Percentiles rank a stretch among this genome's conserved stretches.
Evolutionary conservation across 2,888 invertebrate species (phyloP).

Genomic region (Meloe dianella): DNA sequence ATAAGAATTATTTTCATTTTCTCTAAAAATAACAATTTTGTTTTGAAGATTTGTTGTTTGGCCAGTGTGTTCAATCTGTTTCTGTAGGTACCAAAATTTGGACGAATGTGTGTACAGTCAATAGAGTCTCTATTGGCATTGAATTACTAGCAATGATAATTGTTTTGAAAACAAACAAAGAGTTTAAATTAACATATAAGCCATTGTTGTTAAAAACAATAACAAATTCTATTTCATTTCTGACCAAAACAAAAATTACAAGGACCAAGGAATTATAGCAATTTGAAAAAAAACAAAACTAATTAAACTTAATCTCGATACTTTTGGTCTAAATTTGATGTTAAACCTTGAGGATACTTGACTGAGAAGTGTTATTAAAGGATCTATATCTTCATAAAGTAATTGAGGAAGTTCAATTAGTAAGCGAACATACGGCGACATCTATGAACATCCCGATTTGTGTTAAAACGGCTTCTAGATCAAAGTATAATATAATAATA

Average conservation of each 20-base stretch:
- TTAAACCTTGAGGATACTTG: not conserved
- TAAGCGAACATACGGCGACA: not conserved
- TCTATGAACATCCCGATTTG: not conserved
- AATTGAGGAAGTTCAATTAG: constrained; percentile 10
- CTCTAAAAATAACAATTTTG: not conserved
- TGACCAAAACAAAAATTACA: too few relatives aligned
- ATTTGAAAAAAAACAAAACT: too few relatives aligned
- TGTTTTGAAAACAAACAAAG: constrained; percentile 29
- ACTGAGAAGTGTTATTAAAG: not conserved
- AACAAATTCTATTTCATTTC: not conserved
- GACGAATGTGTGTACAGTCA: constrained; percentile 10
- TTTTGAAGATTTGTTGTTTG: too few relatives aligned
- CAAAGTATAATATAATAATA: not conserved
- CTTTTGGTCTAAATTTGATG: not conserved
- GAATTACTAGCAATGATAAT: constrained; percentile 27
- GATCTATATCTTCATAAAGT: constrained; percentile 1
- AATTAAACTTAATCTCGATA: not conserved
- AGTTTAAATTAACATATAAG: constrained; percentile 23
- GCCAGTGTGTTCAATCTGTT: too few relatives aligned
- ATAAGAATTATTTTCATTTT: not conserved
- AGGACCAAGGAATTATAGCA: too few relatives aligned
- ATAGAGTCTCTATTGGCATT: constrained; percentile 26
- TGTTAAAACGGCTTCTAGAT: not conserved
- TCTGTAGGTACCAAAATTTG: not conserved
- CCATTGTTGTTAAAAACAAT: not conserved